Percentiles rank a stretch among this genome's conserved stretches.
phyloP scores from a whole-genome alignment of 2,797 vertebrate species.

The Sparus aurata region DNA sequence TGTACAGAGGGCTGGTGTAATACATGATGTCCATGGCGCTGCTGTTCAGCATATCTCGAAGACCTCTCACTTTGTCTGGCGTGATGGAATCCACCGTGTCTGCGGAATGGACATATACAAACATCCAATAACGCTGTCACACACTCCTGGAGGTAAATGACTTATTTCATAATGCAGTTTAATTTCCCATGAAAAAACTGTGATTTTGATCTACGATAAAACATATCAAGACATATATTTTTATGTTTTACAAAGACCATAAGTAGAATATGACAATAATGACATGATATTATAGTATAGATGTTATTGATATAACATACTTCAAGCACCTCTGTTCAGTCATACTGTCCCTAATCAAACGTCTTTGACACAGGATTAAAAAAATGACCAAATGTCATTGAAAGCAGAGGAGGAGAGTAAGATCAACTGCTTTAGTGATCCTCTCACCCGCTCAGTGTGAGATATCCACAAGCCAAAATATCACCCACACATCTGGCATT shows the following conservation, averaged over 20 bases:
- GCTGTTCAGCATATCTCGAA: conserved; percentile 97
- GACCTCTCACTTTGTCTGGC: conserved; percentile 94
- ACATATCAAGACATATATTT: not conserved
- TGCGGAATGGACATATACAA: conserved; percentile 60
- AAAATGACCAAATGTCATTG: too few relatives aligned
- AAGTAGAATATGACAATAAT: not conserved
- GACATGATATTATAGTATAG: too few relatives aligned
- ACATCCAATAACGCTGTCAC: not conserved
- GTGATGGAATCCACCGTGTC: conserved; percentile 98
- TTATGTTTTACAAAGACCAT: not conserved
- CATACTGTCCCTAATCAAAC: too few relatives aligned
- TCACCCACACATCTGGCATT: not conserved
- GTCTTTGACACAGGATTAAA: too few relatives aligned
- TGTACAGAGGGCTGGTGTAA: conserved; percentile 96
- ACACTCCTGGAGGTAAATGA: not conserved
- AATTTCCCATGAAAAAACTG: not conserved
- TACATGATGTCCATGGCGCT: conserved; percentile 99
- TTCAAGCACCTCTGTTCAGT: too few relatives aligned
- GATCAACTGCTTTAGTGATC: too few relatives aligned
- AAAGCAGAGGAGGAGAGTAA: too few relatives aligned
- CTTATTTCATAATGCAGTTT: not conserved
- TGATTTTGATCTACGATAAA: not conserved
- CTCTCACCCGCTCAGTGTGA: too few relatives aligned
- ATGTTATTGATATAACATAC: too few relatives aligned
- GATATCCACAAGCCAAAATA: too few relatives aligned